Evolutionary conservation across 1,140 invertebrate species (phyloP), one percentile per base, ranked within the genome.

Genomic region (Sycobia sp.): DNA sequence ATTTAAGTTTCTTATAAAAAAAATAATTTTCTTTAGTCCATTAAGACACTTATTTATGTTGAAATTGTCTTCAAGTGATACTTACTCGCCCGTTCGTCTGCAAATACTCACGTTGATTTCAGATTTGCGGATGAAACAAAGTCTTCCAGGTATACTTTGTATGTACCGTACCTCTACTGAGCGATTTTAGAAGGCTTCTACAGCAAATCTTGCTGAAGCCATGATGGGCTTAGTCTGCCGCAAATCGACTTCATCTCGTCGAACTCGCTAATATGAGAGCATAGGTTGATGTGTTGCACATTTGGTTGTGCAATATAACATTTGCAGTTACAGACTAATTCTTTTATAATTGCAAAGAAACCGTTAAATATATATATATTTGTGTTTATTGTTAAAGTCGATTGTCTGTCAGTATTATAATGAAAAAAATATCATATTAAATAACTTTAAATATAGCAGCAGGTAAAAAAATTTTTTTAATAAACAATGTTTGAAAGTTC

Each of bases 181-280:
- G 20, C 18, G 62, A 51, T 43, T 50, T 63, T 63, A 63, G 18
- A 63, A 63, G 62, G 62, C 57, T 63, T 63, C 62, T 4, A n/a
- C n/a, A 14, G 27, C 25, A 34, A 56, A 55, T 50, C 23, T 50
- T 16, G 18, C 46, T 39, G 62, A 63, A 63, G 62, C 62, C 62
- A 22, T 57, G 53, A 63, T 57, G 62, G 57, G 62, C 53, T 50
- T 50, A 49, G 44, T 50, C 23, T 47, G 27, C 9, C 18, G 27
- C 38, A 7, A 20, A 38, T 20, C 13, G 8, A 39, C 10, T 23
- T 20, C 10, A 43, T 39, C 8, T 25, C 11, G n/a, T 2, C 32
- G 22, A 4, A 3, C 16, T 18, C 44, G 9, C 25, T n/a, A 38
- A 32, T 39, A 25, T 25, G 11, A 4, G 22, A 41, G 29, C 9